phyloP scores from a whole-genome alignment of 2,888 invertebrate genomes.

The Anarsia innoxiella region DNA sequence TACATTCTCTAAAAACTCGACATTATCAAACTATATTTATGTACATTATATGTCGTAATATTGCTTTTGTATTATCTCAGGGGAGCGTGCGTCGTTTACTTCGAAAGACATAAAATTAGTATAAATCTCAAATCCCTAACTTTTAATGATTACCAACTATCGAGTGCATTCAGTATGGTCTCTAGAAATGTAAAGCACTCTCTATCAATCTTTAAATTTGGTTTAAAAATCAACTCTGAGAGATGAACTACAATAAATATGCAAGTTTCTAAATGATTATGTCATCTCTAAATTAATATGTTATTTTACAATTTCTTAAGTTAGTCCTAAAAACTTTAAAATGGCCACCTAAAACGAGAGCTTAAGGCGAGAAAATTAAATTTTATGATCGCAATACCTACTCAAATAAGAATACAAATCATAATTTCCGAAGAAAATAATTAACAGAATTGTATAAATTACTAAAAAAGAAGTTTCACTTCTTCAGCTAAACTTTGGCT shows the following conservation, averaged over 20 bases:
- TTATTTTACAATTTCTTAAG: constrained; percentile 47
- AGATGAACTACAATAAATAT: constrained; percentile 51
- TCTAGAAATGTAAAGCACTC: constrained; percentile 69
- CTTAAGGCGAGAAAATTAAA: too few species aligned
- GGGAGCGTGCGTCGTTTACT: constrained; percentile 68
- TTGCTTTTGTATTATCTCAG: constrained; percentile 73
- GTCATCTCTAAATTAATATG: constrained; percentile 54
- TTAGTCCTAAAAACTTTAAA: constrained; percentile 35
- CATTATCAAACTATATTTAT: constrained; percentile 73
- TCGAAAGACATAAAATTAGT: constrained; percentile 61
- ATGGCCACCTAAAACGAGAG: constrained; percentile 38
- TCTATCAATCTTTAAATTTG: constrained; percentile 58
- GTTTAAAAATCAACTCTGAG: constrained; percentile 59
- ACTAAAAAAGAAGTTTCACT: constrained; percentile 55
- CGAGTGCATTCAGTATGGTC: constrained; percentile 59
- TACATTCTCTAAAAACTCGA: constrained; percentile 72
- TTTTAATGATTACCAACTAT: constrained; percentile 57
- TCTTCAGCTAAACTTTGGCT: constrained; percentile 69
- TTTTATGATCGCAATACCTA: too few species aligned
- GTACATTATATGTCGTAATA: constrained; percentile 73
- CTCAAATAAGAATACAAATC: constrained; percentile 3
- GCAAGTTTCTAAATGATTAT: constrained; percentile 62
- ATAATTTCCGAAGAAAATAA: constrained; percentile 1
- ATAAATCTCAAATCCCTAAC: constrained; percentile 68
- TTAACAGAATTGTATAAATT: constrained; percentile 21